Evolutionary conservation across 1,140 invertebrate genomes (phyloP).

Genomic region (Triops cancriformis): DNA sequence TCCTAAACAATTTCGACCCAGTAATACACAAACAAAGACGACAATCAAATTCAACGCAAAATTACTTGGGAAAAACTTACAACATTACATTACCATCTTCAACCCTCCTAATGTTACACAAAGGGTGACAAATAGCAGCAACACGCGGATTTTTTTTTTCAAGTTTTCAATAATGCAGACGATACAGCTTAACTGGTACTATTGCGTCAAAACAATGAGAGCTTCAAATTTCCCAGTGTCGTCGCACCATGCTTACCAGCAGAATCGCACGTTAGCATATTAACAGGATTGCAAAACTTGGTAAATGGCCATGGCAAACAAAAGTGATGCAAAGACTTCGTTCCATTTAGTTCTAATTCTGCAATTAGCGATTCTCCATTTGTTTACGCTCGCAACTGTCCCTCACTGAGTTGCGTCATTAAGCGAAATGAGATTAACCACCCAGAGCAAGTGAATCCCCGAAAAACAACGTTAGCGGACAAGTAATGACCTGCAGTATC

Average conservation of each 20-base stretch:
- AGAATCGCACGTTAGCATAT: constrained; percentile 16
- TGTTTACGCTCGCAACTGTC: not conserved
- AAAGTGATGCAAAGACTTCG: not conserved
- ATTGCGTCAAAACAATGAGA: not conserved
- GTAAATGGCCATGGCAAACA: too few relatives aligned
- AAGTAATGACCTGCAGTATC: too few relatives aligned
- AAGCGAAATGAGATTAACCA: not conserved
- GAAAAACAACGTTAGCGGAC: not conserved
- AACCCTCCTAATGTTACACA: too few relatives aligned
- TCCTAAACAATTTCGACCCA: too few relatives aligned
- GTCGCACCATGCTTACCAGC: not conserved
- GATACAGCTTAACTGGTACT: too few relatives aligned
- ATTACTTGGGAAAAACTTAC: too few relatives aligned
- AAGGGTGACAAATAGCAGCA: too few relatives aligned
- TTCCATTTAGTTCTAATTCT: not conserved
- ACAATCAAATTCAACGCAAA: too few relatives aligned
- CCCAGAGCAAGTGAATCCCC: not conserved
- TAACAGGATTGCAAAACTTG: not conserved
- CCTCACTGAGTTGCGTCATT: not conserved
- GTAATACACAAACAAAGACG: too few relatives aligned
- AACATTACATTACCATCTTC: too few relatives aligned
- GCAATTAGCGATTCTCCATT: not conserved
- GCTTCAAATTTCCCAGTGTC: not conserved
- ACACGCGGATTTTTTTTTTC: not conserved
- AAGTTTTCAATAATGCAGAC: not conserved